These are phyloP conservation scores for Himalopsyche anomala DNA, from an alignment of 2,888 invertebrate genomes.

Conservation along the genomic window DNA sequence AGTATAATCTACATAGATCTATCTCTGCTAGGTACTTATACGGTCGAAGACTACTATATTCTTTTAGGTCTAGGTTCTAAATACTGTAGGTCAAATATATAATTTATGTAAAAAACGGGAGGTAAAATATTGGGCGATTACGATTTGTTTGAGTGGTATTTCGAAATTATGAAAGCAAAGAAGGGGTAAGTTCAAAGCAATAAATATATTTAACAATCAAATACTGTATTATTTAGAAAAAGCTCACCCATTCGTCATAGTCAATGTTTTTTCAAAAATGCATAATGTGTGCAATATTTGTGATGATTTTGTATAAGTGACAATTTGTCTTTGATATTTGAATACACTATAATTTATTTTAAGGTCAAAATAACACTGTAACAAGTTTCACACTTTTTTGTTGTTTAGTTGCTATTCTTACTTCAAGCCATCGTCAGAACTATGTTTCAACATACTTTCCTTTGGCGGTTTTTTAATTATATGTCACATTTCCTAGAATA, in stretches of 20 bases:
- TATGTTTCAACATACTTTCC: no score
- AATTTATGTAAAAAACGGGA: conserved; percentile 48
- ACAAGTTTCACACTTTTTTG: no score
- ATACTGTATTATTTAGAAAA: conserved; percentile 5
- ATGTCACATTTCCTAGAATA: no score
- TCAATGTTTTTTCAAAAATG: no score
- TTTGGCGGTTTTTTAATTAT: no score
- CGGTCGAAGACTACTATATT: conserved; percentile 13
- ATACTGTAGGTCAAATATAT: conserved; percentile 42
- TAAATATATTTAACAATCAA: conserved; percentile 45
- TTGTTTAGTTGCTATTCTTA: no score
- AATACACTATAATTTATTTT: no score
- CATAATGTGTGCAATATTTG: no score
- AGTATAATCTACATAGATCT: conserved; percentile 38
- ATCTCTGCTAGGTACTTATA: conserved; percentile 7
- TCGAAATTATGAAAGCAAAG: conserved; percentile 58
- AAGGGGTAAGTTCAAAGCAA: conserved; percentile 52
- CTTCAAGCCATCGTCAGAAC: no score
- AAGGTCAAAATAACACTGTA: no score
- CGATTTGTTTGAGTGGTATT: conserved; percentile 51
- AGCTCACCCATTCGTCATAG: background rate
- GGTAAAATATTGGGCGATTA: conserved; percentile 61
- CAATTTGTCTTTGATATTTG: no score
- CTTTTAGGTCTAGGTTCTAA: conserved; percentile 23
- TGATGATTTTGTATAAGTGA: no score